Percentiles rank a stretch among this genome's conserved stretches.
Evolutionary conservation across 2,113 vertebrate species (phyloP).

Genomic region (Todiramphus saurophagus): DNA sequence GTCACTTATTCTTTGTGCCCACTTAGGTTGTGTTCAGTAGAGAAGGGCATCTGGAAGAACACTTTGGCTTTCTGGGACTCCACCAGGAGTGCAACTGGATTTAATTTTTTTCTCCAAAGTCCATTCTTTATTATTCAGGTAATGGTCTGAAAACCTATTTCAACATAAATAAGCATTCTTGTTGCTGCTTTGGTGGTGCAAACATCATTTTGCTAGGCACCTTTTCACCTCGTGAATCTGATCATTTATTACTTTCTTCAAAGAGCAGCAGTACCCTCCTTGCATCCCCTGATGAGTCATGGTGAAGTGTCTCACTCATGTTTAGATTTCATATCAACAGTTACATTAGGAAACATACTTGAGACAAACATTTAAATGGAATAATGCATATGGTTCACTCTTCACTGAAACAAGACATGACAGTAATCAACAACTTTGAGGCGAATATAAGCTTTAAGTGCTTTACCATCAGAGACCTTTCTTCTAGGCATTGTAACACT

Average conservation of each 20-base stretch:
- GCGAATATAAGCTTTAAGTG: not conserved
- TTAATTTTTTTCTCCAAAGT: not conserved
- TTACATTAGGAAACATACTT: not conserved
- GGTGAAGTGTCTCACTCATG: not conserved
- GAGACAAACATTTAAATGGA: not conserved
- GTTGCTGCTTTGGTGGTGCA: not conserved
- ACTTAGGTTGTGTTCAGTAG: not conserved
- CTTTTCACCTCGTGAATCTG: not conserved
- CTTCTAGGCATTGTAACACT: not conserved
- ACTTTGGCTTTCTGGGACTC: not conserved
- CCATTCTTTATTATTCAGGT: not conserved
- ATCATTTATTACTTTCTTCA: not conserved
- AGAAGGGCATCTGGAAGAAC: not conserved
- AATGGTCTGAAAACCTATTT: not conserved
- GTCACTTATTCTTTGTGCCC: not conserved
- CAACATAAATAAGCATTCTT: not conserved
- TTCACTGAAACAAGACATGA: not conserved
- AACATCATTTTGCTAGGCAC: not conserved
- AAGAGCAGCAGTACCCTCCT: not conserved
- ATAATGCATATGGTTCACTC: not conserved
- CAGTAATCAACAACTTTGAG: not conserved
- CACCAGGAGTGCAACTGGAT: not conserved
- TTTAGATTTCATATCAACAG: not conserved
- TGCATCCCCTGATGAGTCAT: not conserved
- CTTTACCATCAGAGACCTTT: not conserved